Evolutionary conservation across 2,888 invertebrate genomes (phyloP).

Genomic region (Melitaea athalia): DNA sequence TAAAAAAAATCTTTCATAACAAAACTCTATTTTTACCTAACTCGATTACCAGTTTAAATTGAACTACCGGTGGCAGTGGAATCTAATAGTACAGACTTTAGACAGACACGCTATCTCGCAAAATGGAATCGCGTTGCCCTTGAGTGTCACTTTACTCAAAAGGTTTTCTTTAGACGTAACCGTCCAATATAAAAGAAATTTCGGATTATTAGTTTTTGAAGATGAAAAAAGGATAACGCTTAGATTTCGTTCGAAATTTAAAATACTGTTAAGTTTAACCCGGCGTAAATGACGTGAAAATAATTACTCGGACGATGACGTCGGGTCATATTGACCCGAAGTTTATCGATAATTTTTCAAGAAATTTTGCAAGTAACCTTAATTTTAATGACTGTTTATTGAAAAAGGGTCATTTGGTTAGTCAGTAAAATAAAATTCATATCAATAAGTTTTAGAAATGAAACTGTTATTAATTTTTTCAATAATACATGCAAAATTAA

Average conservation of each 20-base stretch:
- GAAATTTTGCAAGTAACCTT: no score
- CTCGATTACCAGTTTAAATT: constrained; percentile 11
- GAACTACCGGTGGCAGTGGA: constrained; percentile 7
- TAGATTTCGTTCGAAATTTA: neutral
- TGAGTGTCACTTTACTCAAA: constrained; percentile 15
- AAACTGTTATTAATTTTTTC: no score
- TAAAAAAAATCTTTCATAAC: neutral
- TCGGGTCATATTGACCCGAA: no score
- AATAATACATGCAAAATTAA: no score
- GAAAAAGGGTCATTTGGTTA: no score
- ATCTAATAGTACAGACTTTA: constrained; percentile 10
- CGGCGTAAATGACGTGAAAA: no score
- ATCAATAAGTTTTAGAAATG: no score
- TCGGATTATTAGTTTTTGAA: constrained; percentile 2
- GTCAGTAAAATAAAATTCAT: no score
- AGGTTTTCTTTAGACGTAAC: constrained; percentile 9
- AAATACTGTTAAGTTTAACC: no score
- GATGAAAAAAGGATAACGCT: neutral
- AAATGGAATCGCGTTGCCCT: constrained; percentile 12
- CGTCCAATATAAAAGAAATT: neutral
- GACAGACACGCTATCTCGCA: constrained; percentile 10
- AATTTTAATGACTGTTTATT: no score
- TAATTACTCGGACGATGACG: no score
- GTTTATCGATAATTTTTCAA: no score
- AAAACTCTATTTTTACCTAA: constrained; percentile 7